Evolutionary conservation across 2,888 invertebrate species (phyloP), one percentile per base, ranked within the genome.

Genomic region (Mesoligia furuncula): DNA sequence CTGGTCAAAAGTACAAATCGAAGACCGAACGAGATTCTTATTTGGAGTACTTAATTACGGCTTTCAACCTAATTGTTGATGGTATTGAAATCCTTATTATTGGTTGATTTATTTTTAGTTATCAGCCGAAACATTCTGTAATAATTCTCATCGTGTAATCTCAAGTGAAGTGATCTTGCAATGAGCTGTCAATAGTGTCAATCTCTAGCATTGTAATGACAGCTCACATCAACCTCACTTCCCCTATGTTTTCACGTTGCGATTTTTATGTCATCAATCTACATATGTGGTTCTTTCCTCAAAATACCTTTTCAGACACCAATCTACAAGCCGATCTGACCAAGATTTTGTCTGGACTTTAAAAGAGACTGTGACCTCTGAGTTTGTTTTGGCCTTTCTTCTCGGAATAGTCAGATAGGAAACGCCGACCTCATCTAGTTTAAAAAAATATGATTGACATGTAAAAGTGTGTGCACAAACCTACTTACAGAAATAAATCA

Each of bases 1-100:
- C 59, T 79, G 67, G 42, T 70, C 76, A 88, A 85, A 80, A 80
- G 80, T 86, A 84, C 59, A n/a, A 75, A 51, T 82, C 75, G 73
- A 42, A 73, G 61, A 73, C 17, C 42, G 54, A 83, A 86, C 66
- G 70, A 83, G 59, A 85, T 79, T 83, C 74, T 82, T 81, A 79
- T 82, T 81, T 70, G 75, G 61, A 51, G 73, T 75, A 68, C 68
- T 48, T 15, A 48, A 70, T 64, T 57, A 69, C 59, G 54, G 9
- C 24, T 36, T 67, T n/a, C 0, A 8, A 74, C 27, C 27, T 54
- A 48, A 36, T 51, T n/a, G 6, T 24, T 61, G 11, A 9, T 31
- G 39, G 15, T 31, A 24, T 42, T 75, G 39, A 61, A 39, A 48
- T 27, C 4, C 27, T 0, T 48, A 0, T n/a, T 31, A 20, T 42